Conservation (phyloP, 2,113 vertebrate species). For the Rutilus rutilus region DNA sequence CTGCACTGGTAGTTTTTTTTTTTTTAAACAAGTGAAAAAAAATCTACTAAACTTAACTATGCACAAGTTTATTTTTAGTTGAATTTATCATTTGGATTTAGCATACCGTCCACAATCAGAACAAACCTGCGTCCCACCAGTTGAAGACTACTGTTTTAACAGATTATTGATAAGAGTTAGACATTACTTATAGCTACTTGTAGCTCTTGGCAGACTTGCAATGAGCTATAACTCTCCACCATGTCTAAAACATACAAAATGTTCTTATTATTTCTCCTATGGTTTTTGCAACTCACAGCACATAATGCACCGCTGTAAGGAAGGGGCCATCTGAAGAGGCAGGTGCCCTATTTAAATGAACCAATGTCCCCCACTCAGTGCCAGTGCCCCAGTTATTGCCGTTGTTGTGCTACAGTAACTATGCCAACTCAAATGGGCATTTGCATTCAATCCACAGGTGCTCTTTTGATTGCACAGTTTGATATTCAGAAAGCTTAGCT, state of each 20-base stretch:
- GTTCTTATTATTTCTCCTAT: constrained; percentile 32
- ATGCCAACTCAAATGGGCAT: constrained; percentile 30
- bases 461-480: constrained; percentile 50
- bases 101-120: not conserved
- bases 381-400: constrained; percentile 21
- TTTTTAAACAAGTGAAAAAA: too few relatives aligned
- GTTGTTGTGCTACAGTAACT: constrained; percentile 40
- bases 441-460: constrained; percentile 49
- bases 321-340: constrained; percentile 9
- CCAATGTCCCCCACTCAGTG: not conserved
- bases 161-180: not conserved
- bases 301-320: constrained; percentile 21
- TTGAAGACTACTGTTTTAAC: not conserved
- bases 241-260: not conserved
- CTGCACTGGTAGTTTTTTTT: too few relatives aligned
- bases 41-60: too few relatives aligned
- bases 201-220: not conserved
- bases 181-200: not conserved
- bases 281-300: not conserved
- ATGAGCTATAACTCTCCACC: not conserved
- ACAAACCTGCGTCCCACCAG: not conserved
- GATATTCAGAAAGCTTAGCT: constrained; percentile 39
- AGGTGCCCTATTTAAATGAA: constrained; percentile 45
- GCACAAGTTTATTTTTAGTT: not conserved
- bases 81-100: not conserved